Evolutionary conservation across 2,797 vertebrate genomes (phyloP).

Genomic region (Brotula barbata): DNA sequence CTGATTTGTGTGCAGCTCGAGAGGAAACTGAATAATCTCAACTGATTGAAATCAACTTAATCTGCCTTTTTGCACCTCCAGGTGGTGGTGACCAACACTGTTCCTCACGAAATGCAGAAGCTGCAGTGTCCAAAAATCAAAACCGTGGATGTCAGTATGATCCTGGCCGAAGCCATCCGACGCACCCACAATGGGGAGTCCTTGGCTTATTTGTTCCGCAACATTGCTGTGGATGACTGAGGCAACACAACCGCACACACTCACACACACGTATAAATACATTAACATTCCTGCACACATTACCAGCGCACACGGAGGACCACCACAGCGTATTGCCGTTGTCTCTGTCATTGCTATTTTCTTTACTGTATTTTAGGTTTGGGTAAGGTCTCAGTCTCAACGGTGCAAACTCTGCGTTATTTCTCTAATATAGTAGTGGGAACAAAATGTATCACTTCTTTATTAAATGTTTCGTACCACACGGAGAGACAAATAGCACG

Average conservation of each 20-base stretch:
- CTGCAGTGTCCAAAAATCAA: slow-evolving; percentile 96
- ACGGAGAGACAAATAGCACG: slow-evolving; percentile 16
- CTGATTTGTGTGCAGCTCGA: neutral
- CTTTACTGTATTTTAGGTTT: slow-evolving; percentile 21
- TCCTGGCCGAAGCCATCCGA: slow-evolving; percentile 91
- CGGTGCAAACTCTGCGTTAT: slow-evolving; percentile 9
- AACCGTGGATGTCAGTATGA: slow-evolving; percentile 95
- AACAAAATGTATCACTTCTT: slow-evolving; percentile 33
- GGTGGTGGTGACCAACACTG: slow-evolving; percentile 96
- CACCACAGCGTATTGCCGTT: slow-evolving; percentile 20
- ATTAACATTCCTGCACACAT: slow-evolving; percentile 29
- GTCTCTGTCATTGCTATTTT: slow-evolving; percentile 7
- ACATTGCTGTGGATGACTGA: slow-evolving; percentile 95
- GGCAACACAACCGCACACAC: slow-evolving; percentile 25
- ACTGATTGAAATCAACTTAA: neutral
- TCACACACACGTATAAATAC: slow-evolving; percentile 2
- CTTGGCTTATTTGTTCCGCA: slow-evolving; percentile 94
- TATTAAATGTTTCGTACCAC: slow-evolving; percentile 14
- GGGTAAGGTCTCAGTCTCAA: neutral
- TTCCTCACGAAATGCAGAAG: slow-evolving; percentile 94
- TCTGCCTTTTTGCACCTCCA: slow-evolving; percentile 49
- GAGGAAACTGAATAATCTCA: neutral
- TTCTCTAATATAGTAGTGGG: slow-evolving; percentile 11
- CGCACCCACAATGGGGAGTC: slow-evolving; percentile 95
- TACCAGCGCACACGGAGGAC: slow-evolving; percentile 15